Evolutionary conservation across 2,888 invertebrate species (phyloP), one percentile per base, ranked within the genome.

Genomic region (Epirrita christyi): DNA sequence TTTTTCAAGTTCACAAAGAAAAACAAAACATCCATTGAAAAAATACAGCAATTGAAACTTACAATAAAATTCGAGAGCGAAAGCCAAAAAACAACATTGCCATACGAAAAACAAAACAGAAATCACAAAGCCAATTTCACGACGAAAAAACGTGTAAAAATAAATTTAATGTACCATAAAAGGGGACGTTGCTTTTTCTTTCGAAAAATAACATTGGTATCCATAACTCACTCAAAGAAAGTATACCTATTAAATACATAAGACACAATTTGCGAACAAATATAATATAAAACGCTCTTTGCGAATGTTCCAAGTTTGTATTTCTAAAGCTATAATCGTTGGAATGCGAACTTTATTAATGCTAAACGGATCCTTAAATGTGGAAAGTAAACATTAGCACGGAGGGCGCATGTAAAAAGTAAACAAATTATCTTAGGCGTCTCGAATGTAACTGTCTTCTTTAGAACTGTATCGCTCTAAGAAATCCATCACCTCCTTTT

Each of bases 321-420:
- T 86, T 85, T 79, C 85, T 83, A 84, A 82, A 81, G 79, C 80
- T 79, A 84, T 86, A 86, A 88, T 89, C 81, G 88, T 86, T 71
- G 82, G 66, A 76, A 82, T 77, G 78, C 78, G 76, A 85, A 85
- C 73, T 88, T 90, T 88, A 90, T 83, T 80, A n/a, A 80, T 77
- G 71, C 73, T 77, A 58, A 67, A 62, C 75, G 79, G 71, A 79
- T 78, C 76, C 72, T 80, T 75, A 80, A 78, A 80, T 68, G 78
- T 74, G 73, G 77, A 81, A 80, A 71, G 81, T 83, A 86, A 86
- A 86, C 82, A 86, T 68, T 71, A 74, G 67, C 73, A 71, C 73
- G 73, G 70, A 72, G 75, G 76, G 78, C 78, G 76, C 78, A 83
- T 80, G 77, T 78, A 74, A 80, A 83, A 76, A 75, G 84, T 84